Conservation (phyloP, 2,888 invertebrate genomes). For the Eristalis intricaria region DNA sequence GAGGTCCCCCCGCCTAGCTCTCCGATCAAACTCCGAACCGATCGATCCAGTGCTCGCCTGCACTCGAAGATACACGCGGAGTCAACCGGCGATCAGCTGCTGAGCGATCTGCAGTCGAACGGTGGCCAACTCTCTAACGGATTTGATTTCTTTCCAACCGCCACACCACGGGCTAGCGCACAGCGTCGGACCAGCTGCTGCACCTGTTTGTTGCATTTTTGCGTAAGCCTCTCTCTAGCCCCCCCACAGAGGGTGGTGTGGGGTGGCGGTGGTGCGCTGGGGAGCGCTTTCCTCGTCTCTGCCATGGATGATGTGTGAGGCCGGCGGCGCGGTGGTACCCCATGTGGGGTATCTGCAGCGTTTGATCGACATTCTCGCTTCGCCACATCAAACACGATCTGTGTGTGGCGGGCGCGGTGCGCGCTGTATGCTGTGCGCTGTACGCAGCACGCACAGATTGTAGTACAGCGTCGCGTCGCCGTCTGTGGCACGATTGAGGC, state of each 20-base stretch:
- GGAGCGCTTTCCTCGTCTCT: conserved; percentile 43
- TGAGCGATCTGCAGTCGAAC: conserved; percentile 43
- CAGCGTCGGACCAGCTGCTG: conserved; percentile 39
- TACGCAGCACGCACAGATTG: conserved; percentile 68
- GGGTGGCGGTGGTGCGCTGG: conserved; percentile 12
- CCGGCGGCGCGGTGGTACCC: conserved; percentile 13
- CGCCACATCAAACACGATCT: conserved; percentile 69
- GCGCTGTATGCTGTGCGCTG: conserved; percentile 53
- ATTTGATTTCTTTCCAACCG: conserved; percentile 51
- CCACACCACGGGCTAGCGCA: conserved; percentile 15
- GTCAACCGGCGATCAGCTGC: conserved; percentile 52
- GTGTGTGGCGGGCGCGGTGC: conserved; percentile 50
- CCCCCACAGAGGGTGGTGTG: conserved; percentile 33
- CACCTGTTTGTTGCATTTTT: conserved; percentile 67
- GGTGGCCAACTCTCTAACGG: conserved; percentile 63
- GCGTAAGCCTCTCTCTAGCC: conserved; percentile 66
- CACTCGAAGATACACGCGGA: conserved; percentile 1
- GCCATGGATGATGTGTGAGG: conserved; percentile 28
- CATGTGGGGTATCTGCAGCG: conserved; percentile 54
- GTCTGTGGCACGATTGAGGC: conserved; percentile 38
- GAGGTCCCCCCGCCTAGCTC: background rate
- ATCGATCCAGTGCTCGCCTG: conserved; percentile 21
- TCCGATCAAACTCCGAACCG: conserved; percentile 20
- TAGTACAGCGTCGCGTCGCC: conserved; percentile 50
- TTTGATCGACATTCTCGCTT: conserved; percentile 69